Conservation (phyloP, 2,797 vertebrate genomes). For the Ctenopoma kingsleyae region DNA sequence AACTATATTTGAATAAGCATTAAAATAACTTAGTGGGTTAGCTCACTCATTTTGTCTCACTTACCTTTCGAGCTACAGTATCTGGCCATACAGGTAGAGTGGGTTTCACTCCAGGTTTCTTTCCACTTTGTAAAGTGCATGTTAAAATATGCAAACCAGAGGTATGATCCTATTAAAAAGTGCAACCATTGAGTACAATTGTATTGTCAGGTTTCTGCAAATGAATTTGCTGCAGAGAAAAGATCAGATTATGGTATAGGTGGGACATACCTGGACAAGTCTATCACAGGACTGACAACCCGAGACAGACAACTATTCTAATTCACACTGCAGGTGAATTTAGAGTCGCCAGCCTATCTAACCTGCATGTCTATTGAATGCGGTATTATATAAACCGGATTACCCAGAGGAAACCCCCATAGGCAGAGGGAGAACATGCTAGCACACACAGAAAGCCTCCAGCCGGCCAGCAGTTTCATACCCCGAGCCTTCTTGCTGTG, state of each 20-base stretch:
- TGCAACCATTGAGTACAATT: neutral
- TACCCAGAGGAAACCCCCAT: too few species aligned
- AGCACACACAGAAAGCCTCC: neutral
- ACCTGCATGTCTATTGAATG: too few species aligned
- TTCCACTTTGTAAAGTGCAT: too few species aligned
- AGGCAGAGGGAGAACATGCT: neutral
- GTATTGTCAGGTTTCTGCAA: neutral
- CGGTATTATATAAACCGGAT: neutral
- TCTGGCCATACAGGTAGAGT: too few species aligned
- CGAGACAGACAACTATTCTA: too few species aligned
- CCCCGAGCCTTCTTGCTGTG: neutral
- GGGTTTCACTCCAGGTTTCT: too few species aligned
- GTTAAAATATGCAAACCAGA: neutral
- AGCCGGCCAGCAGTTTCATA: neutral
- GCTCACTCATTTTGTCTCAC: neutral
- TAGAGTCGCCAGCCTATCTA: neutral
- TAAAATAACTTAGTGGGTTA: neutral
- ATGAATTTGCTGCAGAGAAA: slow-evolving; percentile 24
- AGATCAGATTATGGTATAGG: slow-evolving; percentile 4
- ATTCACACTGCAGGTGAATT: neutral
- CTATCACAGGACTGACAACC: too few species aligned
- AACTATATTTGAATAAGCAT: neutral
- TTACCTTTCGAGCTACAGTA: too few species aligned
- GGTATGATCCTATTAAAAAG: neutral
- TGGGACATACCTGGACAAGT: too few species aligned